Evolutionary conservation across 53 echinoderm and acorn worm genomes (phyloP), one percentile per base, ranked within the genome.

Genomic region (Patiria pectinifera): DNA sequence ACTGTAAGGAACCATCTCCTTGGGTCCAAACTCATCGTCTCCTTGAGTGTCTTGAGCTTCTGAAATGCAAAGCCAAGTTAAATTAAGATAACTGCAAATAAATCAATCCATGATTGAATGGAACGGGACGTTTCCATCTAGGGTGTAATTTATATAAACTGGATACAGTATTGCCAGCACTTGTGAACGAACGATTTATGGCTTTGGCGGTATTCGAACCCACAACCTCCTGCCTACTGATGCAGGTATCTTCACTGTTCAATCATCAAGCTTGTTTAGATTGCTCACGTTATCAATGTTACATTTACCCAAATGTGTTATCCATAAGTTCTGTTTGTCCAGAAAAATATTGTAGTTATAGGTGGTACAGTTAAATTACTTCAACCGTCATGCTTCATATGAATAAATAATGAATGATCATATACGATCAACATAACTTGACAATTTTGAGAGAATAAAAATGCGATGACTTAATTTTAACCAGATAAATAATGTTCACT

Each of bases 1-100:
- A 79, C 99, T 98, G 86, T 84, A 98, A 7, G 97, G 99, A 45
- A 98, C 99, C 95, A 98, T 98, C 47, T 96, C 96, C 84, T 95
- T 98, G 69, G 96, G 99, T 45, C 92, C 94, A 89, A 94, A 95
- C 24, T 78, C 77, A 58, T 92, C 92, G 35, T 35, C 35, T 35
- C 92, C 95, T 15, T 92, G 95, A 18, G 78, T 94, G 45, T 94
- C 97, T 91, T 66, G 79, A 35, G 82, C 43, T 82, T 76, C 76
- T 93, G 69, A 81, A 83, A 83, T 22, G 4, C 74, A n/a, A 23
- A 74, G 53, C 22, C 74, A n/a, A 74, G 74, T 74, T 74, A 74
- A n/a, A 74, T 0, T 24, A 53, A 53, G 53, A 53, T 53, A 53
- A 8, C 53, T 18, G 24, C 22, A 6, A 2, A 9, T n/a, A 6